phyloP scores from a whole-genome alignment of 1,140 invertebrate species.

The Polyergus mexicanus region DNA sequence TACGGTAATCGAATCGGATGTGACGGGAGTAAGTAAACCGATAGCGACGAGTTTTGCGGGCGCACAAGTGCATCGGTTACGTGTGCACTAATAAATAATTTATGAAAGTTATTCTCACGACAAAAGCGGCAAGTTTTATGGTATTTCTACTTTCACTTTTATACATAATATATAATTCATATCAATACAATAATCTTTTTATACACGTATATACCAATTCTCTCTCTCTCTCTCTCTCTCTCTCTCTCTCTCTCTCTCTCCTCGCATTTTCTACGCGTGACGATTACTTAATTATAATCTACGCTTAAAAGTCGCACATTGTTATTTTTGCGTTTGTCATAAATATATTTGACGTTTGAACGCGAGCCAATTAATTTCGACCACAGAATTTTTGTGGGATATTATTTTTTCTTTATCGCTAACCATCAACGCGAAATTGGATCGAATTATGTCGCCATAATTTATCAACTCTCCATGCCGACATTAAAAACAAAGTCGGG shows the following conservation, averaged over 20 bases:
- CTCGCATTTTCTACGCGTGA: no score
- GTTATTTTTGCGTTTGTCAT: neutral
- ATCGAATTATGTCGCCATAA: slow-evolving; percentile 22
- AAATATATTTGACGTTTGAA: neutral
- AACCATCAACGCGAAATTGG: slow-evolving; percentile 4
- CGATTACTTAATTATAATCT: neutral
- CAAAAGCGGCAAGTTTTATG: slow-evolving; percentile 19
- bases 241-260: no score
- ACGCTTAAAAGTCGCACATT: neutral
- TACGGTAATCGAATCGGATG: slow-evolving; percentile 52
- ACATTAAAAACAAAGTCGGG: slow-evolving; percentile 35
- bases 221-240: no score
- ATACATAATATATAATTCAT: neutral
- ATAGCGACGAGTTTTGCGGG: slow-evolving; percentile 47
- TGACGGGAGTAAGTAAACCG: slow-evolving; percentile 47
- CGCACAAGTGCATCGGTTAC: slow-evolving; percentile 53
- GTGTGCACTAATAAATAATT: slow-evolving; percentile 65
- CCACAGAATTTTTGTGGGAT: neutral
- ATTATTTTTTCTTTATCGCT: neutral
- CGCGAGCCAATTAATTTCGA: neutral
- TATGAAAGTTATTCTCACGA: slow-evolving; percentile 58
- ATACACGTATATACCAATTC: neutral
- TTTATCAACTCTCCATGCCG: neutral
- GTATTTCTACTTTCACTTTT: slow-evolving; percentile 47
- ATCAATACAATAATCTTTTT: neutral